These are phyloP conservation scores for Heliothis virescens DNA, from an alignment of 1,140 invertebrate genomes.

Conservation along the genomic window DNA sequence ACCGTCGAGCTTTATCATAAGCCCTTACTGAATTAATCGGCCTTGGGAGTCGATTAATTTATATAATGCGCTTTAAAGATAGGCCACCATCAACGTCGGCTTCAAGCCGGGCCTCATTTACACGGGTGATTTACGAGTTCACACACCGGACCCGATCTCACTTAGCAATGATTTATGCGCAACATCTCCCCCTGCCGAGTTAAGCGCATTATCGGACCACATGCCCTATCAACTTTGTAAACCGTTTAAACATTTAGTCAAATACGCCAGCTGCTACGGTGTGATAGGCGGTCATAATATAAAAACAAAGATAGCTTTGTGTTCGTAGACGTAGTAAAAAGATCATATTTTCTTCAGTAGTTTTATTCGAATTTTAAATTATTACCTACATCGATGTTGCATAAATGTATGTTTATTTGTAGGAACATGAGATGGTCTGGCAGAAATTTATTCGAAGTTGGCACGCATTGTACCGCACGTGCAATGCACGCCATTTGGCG, in stretches of 20 bases:
- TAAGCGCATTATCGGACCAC: constrained; percentile 82
- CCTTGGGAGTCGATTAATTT: constrained; percentile 59
- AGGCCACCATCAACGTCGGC: constrained; percentile 70
- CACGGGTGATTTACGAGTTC: constrained; percentile 83
- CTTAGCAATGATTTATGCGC: constrained; percentile 84
- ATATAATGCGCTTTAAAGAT: constrained; percentile 66
- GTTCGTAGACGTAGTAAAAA: neutral
- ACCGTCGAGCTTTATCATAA: constrained; percentile 10
- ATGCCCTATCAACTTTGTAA: constrained; percentile 82
- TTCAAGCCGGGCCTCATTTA: constrained; percentile 76
- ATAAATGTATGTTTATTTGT: constrained; percentile 22
- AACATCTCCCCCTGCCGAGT: constrained; percentile 79
- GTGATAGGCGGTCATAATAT: constrained; percentile 43
- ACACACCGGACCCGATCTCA: constrained; percentile 83
- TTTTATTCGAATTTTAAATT: constrained; percentile 26
- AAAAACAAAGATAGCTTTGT: constrained; percentile 32
- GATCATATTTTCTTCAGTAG: neutral
- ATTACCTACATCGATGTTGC: constrained; percentile 23
- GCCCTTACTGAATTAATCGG: constrained; percentile 42
- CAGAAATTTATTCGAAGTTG: constrained; percentile 25
- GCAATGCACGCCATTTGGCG: constrained; percentile 21
- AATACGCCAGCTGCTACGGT: constrained; percentile 53
- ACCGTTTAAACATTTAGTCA: constrained; percentile 68
- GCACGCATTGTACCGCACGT: constrained; percentile 30
- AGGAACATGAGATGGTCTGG: constrained; percentile 7